These are phyloP conservation scores for Xenopus tropicalis DNA, from an alignment of 2,113 vertebrate genomes.

Conservation along the genomic window UCB_Xtro_10.0 CM004446.2:123774501-123775000, in stretches of 20 bases:
- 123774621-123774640: too few species aligned
- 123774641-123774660: too few species aligned
- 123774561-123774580: slow-evolving; percentile 78
- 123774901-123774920: slow-evolving; percentile 27
- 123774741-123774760: slow-evolving; percentile 83
- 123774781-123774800: slow-evolving; percentile 91
- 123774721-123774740: slow-evolving; percentile 95
- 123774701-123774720: slow-evolving; percentile 95
- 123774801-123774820: slow-evolving; percentile 94
- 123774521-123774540: slow-evolving; percentile 88
- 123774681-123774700: slow-evolving; percentile 75
- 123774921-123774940: not conserved
- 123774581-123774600: slow-evolving; percentile 98
- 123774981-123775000: too few species aligned
- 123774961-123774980: not conserved
- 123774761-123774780: slow-evolving; percentile 95
- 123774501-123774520: slow-evolving; percentile 79
- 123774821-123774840: slow-evolving; percentile 81
- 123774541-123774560: slow-evolving; percentile 86
- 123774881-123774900: slow-evolving; percentile 13
- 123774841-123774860: slow-evolving; percentile 64
- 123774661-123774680: not conserved
- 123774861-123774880: not conserved
- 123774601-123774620: not conserved
- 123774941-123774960: not conserved